Evolutionary conservation across 2,797 vertebrate genomes (phyloP).

Genomic region (Champsocephalus esox): DNA sequence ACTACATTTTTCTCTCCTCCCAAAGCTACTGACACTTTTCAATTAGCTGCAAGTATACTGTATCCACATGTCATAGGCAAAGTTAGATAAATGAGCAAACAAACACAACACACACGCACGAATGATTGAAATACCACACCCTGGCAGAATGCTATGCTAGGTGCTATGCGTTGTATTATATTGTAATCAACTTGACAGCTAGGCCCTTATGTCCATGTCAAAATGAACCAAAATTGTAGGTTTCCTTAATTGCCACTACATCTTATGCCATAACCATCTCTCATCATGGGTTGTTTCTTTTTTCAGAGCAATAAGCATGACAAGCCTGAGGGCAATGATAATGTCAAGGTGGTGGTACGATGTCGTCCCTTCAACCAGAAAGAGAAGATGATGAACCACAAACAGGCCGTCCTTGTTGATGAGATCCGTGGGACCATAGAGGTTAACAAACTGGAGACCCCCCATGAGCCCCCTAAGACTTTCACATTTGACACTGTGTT

Average conservation of each 20-base stretch:
- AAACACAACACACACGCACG: too few species aligned
- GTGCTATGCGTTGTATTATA: not conserved
- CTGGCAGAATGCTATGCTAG: too few species aligned
- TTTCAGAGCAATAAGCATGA: conserved; percentile 90
- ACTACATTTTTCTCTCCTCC: too few species aligned
- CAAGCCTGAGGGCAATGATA: conserved; percentile 91
- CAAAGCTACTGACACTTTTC: too few species aligned
- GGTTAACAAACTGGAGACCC: conserved; percentile 93
- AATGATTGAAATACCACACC: too few species aligned
- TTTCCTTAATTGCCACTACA: not conserved
- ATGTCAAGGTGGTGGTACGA: conserved; percentile 97
- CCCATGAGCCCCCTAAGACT: conserved; percentile 96
- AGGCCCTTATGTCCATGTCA: too few species aligned
- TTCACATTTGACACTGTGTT: conserved; percentile 99
- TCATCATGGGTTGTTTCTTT: not conserved
- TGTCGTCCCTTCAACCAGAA: conserved; percentile 97
- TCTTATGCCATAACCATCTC: not conserved
- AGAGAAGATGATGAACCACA: conserved; percentile 91
- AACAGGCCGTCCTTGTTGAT: conserved; percentile 91
- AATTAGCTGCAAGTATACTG: too few species aligned
- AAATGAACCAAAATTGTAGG: not conserved
- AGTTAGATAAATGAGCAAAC: too few species aligned
- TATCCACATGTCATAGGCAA: too few species aligned
- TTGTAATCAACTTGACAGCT: not conserved
- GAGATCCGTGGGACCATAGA: conserved; percentile 97